Evolutionary conservation across 2,797 vertebrate species (phyloP).

Genomic region (Microcaecilia unicolor): DNA sequence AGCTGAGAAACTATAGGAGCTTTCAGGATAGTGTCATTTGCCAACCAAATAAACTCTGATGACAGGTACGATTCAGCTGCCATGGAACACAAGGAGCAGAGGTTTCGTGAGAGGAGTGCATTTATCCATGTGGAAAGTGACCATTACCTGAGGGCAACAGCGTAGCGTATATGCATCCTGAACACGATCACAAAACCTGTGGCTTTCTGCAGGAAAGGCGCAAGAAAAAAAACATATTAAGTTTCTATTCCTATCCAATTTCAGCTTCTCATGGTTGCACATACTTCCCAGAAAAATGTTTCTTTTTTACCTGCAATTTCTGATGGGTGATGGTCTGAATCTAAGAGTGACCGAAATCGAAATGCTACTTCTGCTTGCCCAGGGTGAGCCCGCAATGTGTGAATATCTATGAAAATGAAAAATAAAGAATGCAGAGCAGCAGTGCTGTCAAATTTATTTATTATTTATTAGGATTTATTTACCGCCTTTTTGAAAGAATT

Average conservation of each 20-base stretch:
- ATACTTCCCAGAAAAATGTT: not conserved
- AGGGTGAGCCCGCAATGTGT: slow-evolving; percentile 77
- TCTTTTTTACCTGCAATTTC: slow-evolving; percentile 81
- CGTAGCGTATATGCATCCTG: slow-evolving; percentile 95
- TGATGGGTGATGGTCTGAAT: slow-evolving; percentile 94
- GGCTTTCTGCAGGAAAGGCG: slow-evolving; percentile 71
- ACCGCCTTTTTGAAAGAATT: no score
- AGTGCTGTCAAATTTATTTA: no score
- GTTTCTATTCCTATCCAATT: not conserved
- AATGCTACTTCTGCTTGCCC: slow-evolving; percentile 88
- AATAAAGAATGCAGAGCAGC: no score
- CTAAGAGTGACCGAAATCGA: slow-evolving; percentile 86
- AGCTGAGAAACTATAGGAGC: not conserved
- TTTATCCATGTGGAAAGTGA: not conserved
- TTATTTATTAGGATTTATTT: no score
- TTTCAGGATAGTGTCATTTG: no score
- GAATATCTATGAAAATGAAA: slow-evolving; percentile 68
- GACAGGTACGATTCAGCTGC: no score
- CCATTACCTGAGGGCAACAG: slow-evolving; percentile 90
- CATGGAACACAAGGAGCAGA: accelerated
- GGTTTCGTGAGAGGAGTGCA: not conserved
- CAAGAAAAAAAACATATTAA: not conserved
- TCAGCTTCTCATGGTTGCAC: not conserved
- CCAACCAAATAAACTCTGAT: no score
- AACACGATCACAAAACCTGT: slow-evolving; percentile 90